Conservation (phyloP, 2,113 vertebrate genomes). For the Coptodon bakossiorum region DNA sequence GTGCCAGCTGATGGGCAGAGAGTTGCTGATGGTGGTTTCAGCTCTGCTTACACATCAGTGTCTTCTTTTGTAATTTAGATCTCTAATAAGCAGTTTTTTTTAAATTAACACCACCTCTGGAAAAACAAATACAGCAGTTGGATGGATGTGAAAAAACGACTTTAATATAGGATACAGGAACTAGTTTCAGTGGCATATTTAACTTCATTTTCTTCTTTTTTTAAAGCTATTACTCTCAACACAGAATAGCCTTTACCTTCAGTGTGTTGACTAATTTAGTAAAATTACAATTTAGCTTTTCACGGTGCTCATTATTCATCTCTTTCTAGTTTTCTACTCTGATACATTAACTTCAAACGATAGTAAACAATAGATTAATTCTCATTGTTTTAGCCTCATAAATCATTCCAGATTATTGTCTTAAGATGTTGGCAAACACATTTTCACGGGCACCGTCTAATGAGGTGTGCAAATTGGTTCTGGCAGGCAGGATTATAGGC, state of each 20-base stretch:
- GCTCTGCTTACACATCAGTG: background rate
- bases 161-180: background rate
- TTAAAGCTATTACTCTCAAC: background rate
- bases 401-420: constrained; percentile 32
- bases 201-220: background rate
- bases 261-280: background rate
- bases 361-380: constrained; percentile 22
- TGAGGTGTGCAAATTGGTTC: constrained; percentile 45
- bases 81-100: background rate
- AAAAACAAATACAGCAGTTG: background rate
- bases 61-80: background rate
- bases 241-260: background rate
- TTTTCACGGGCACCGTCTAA: constrained; percentile 1
- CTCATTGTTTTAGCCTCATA: constrained; percentile 29
- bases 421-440: constrained; percentile 19
- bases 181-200: background rate
- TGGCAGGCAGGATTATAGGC: constrained; percentile 8
- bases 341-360: constrained; percentile 25
- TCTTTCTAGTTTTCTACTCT: background rate
- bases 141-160: background rate
- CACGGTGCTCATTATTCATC: constrained; percentile 21
- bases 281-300: background rate
- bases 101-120: background rate
- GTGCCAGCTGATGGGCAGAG: background rate
- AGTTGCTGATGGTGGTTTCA: background rate